phyloP scores from a whole-genome alignment of 2,113 vertebrate genomes.

The Salvelinus sp. region DNA sequence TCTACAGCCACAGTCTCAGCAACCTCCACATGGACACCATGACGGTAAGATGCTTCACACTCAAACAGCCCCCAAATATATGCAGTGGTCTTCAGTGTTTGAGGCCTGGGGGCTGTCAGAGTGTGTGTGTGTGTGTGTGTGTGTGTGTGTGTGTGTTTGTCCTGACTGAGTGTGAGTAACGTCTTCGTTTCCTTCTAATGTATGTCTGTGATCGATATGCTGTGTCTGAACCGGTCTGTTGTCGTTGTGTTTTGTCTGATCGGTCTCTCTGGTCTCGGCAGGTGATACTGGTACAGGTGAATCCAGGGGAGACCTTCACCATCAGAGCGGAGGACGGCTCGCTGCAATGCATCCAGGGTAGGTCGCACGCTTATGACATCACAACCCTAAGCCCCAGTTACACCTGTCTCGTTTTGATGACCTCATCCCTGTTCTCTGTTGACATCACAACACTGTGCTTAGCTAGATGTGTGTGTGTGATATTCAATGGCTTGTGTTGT shows the following conservation, averaged over 20 bases:
- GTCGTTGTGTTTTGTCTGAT: background rate
- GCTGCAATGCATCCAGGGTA: conserved; percentile 97
- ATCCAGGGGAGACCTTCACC: conserved; percentile 96
- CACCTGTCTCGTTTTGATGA: background rate
- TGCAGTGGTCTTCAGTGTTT: background rate
- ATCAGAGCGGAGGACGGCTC: conserved; percentile 95
- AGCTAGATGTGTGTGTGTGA: too few species aligned
- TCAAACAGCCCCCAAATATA: conserved; percentile 8
- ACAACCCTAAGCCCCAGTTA: conserved; percentile 11
- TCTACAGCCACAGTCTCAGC: conserved; percentile 68
- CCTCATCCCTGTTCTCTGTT: background rate
- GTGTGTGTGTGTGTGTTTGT: conserved; percentile 12
- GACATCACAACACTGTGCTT: background rate
- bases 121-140: conserved; percentile 21
- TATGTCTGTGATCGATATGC: background rate
- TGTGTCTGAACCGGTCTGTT: background rate
- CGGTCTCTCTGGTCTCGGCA: conserved; percentile 59
- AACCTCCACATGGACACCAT: conserved; percentile 64
- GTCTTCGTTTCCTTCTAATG: background rate
- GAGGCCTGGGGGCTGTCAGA: background rate
- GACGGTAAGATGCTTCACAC: conserved; percentile 54
- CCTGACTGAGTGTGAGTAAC: background rate
- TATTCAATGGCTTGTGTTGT: too few species aligned
- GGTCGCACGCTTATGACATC: conserved; percentile 49
- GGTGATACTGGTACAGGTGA: conserved; percentile 98